These are phyloP conservation scores for Hecatera dysodea DNA, from an alignment of 2,888 invertebrate species.

Conservation along the genomic window DNA sequence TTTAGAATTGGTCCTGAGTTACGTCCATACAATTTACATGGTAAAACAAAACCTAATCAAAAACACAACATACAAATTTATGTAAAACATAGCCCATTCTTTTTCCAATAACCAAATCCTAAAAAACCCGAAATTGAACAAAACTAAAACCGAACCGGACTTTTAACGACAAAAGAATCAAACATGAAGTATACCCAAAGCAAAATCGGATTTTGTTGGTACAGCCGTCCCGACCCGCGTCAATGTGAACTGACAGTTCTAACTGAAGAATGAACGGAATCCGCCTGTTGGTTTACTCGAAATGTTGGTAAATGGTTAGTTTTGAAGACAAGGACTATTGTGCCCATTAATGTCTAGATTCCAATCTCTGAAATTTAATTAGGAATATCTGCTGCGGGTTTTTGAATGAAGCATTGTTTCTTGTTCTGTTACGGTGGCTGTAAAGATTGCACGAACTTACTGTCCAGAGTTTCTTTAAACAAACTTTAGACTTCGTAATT, in stretches of 20 bases:
- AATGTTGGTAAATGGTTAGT: conserved; percentile 54
- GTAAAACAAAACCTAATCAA: neutral
- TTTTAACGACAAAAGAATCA: conserved; percentile 62
- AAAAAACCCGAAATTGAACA: conserved; percentile 17
- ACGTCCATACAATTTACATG: no score
- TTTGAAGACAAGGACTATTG: conserved; percentile 47
- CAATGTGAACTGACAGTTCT: conserved; percentile 60
- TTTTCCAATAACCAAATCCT: neutral
- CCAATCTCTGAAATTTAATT: conserved; percentile 43
- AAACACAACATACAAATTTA: neutral
- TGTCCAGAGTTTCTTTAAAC: neutral
- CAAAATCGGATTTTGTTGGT: conserved; percentile 71
- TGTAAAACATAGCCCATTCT: neutral
- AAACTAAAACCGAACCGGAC: conserved; percentile 32
- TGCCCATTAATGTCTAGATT: conserved; percentile 54
- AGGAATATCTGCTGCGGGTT: conserved; percentile 10
- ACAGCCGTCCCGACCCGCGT: conserved; percentile 60
- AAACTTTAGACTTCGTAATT: no score
- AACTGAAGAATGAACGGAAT: conserved; percentile 57
- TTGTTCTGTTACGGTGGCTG: neutral
- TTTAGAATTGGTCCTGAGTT: no score
- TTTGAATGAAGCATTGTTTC: neutral
- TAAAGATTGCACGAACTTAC: neutral
- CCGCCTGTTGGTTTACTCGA: conserved; percentile 56
- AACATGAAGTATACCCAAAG: conserved; percentile 66